Evolutionary conservation across 1,140 invertebrate species (phyloP).

Genomic region (Dufourea novaeangliae): DNA sequence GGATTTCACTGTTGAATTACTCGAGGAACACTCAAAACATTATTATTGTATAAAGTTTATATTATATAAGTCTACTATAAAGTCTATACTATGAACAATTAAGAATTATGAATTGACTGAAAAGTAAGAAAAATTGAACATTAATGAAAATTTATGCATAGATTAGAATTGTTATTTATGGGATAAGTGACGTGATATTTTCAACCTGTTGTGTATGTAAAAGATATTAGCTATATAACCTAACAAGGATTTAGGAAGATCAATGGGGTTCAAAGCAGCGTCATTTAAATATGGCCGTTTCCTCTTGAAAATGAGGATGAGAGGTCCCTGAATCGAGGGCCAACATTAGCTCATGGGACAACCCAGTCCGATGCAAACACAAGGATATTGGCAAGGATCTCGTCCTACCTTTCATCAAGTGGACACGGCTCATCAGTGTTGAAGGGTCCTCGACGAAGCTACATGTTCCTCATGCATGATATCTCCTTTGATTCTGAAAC

Average conservation of each 20-base stretch:
- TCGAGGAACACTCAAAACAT: no score
- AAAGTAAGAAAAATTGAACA: no score
- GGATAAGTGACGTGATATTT: no score
- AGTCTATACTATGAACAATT: no score
- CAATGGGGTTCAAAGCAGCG: no score
- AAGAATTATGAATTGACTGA: no score
- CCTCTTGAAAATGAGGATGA: neutral
- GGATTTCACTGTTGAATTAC: no score
- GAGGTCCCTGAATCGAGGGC: neutral
- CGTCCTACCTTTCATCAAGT: neutral
- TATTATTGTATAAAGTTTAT: no score
- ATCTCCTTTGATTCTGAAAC: neutral
- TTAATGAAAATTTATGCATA: no score
- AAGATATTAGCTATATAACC: neutral
- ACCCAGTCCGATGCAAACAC: slow-evolving; percentile 8
- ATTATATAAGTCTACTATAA: no score
- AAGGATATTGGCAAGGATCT: slow-evolving; percentile 37
- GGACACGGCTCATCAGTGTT: slow-evolving; percentile 5
- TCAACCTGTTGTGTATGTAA: neutral
- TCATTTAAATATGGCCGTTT: neutral
- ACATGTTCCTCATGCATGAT: neutral
- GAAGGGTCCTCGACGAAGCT: neutral
- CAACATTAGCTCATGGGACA: slow-evolving; percentile 12
- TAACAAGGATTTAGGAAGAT: neutral
- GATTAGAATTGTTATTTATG: no score